Conservation (phyloP, 1,140 invertebrate species). For the Popillia japonica region DNA sequence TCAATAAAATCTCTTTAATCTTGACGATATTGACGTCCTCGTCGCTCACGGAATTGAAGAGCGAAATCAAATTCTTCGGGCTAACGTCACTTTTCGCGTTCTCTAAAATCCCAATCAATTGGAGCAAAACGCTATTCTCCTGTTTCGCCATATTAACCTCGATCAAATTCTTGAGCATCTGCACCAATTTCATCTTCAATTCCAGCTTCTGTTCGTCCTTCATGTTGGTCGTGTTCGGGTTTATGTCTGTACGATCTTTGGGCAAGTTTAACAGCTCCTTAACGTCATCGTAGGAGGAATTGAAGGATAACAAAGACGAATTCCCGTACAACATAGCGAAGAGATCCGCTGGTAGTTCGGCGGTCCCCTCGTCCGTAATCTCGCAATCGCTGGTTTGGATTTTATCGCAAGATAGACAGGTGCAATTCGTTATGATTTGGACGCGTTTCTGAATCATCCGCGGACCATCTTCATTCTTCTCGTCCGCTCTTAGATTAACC, state of each 20-base stretch:
- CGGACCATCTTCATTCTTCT: slow-evolving; percentile 63
- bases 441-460: slow-evolving; percentile 68
- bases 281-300: slow-evolving; percentile 41
- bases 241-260: not conserved
- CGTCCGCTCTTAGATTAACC: slow-evolving; percentile 67
- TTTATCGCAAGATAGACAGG: slow-evolving; percentile 67
- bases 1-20: slow-evolving; percentile 48
- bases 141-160: slow-evolving; percentile 40
- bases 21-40: slow-evolving; percentile 50
- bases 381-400: slow-evolving; percentile 52
- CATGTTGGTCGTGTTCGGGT: slow-evolving; percentile 26
- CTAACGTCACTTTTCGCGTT: slow-evolving; percentile 45
- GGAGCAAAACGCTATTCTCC: slow-evolving; percentile 41
- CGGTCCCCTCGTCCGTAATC: slow-evolving; percentile 51
- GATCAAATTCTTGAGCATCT: slow-evolving; percentile 47
- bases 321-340: slow-evolving; percentile 45
- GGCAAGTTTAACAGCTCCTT: slow-evolving; percentile 48
- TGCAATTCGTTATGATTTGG: slow-evolving; percentile 72
- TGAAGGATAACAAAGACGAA: not conserved
- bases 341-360: slow-evolving; percentile 53
- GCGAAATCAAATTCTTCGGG: slow-evolving; percentile 51
- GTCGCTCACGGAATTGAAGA: slow-evolving; percentile 47
- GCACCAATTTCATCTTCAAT: slow-evolving; percentile 47
- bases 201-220: slow-evolving; percentile 43
- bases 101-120: slow-evolving; percentile 48